These are phyloP conservation scores for Tauraco erythrolophus DNA, from an alignment of 2,113 vertebrate species.

Conservation along the genomic window DNA sequence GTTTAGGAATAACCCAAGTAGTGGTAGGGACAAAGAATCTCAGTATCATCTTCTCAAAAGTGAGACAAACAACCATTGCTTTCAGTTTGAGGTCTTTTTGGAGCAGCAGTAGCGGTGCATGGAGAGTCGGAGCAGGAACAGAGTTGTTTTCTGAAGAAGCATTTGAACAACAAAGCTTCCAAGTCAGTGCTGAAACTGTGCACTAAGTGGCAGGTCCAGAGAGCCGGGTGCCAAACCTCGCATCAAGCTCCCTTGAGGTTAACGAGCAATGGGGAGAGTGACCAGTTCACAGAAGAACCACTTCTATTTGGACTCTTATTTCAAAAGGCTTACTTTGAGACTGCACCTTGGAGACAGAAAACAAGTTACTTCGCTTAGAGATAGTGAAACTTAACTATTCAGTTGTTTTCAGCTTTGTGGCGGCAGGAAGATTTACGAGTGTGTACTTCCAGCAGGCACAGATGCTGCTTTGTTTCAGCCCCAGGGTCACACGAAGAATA, in stretches of 20 bases:
- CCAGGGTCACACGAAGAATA: neutral
- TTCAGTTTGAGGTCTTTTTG: neutral
- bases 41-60: neutral
- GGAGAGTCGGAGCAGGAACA: neutral
- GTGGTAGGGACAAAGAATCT: neutral
- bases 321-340: neutral
- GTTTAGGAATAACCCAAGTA: neutral
- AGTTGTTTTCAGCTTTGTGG: neutral
- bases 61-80: neutral
- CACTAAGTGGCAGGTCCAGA: neutral
- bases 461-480: neutral
- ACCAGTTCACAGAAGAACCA: neutral
- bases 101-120: fast-evolving
- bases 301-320: neutral
- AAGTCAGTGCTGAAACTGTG: neutral
- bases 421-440: neutral
- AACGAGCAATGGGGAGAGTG: neutral
- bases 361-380: neutral
- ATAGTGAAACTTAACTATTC: neutral
- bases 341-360: neutral
- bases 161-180: neutral
- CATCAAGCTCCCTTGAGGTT: neutral
- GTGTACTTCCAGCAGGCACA: neutral
- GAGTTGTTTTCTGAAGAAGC: neutral
- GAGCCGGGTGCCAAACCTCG: neutral